phyloP scores from a whole-genome alignment of 2,113 vertebrate genomes.

The Gasterosteus aculeatus region DNA sequence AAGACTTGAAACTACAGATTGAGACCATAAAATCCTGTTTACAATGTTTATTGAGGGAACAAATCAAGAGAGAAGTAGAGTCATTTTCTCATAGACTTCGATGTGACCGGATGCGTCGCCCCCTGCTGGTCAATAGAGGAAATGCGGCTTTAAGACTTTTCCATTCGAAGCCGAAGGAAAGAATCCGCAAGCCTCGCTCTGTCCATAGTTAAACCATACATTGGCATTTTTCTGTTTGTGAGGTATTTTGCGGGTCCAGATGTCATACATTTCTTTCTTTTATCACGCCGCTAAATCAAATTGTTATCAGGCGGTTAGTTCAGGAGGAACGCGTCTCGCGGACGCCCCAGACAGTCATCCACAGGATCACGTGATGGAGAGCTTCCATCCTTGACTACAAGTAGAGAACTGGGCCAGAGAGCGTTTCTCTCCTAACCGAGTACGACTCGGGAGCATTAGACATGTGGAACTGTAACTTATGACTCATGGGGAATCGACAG shows the following conservation, averaged over 20 bases:
- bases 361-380: not conserved
- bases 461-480: not conserved
- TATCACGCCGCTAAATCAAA: not conserved
- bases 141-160: not conserved
- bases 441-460: not conserved
- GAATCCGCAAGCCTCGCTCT: not conserved
- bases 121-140: not conserved
- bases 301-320: not conserved
- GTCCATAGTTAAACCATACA: not conserved
- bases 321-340: not conserved
- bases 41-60: too few relatives aligned
- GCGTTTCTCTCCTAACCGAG: not conserved
- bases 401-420: too few relatives aligned
- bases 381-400: too few relatives aligned
- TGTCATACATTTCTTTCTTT: not conserved
- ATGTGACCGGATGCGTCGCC: not conserved
- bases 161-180: too few relatives aligned
- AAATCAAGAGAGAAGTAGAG: too few relatives aligned
- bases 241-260: too few relatives aligned
- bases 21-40: too few relatives aligned
- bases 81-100: not conserved
- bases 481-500: conserved; percentile 5
- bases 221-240: not conserved
- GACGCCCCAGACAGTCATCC: not conserved
- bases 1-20: too few relatives aligned